phyloP scores from a whole-genome alignment of 2,888 invertebrate genomes.

The Meliscaeva auricollis region DNA sequence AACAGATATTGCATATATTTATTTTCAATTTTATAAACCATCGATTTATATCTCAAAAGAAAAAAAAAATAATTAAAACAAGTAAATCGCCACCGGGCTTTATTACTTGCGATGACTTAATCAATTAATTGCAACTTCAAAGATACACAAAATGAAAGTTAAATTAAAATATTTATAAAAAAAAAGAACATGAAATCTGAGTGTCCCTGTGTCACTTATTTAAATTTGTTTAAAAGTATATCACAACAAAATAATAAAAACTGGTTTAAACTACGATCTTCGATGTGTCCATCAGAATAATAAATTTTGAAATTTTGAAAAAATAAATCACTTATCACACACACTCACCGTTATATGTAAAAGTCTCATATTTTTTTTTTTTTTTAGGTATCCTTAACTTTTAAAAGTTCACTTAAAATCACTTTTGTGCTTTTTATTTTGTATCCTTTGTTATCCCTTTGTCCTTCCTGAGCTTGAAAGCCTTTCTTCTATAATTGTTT shows the following conservation, averaged over 20 bases:
- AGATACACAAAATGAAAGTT: conserved; percentile 61
- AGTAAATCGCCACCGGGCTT: conserved; percentile 27
- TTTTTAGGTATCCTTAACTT: conserved; percentile 52
- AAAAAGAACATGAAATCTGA: too few species aligned
- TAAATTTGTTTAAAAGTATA: conserved; percentile 12
- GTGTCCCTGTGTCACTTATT: conserved; percentile 60
- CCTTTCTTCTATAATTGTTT: neutral
- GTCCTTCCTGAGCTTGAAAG: neutral
- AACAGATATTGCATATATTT: neutral
- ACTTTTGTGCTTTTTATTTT: conserved; percentile 33
- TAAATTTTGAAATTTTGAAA: conserved; percentile 22
- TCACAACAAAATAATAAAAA: conserved; percentile 35
- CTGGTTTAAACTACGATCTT: conserved; percentile 54
- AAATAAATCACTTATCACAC: neutral
- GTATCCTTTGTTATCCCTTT: conserved; percentile 30
- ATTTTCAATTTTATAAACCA: conserved; percentile 7
- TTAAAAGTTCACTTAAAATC: conserved; percentile 24
- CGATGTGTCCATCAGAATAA: conserved; percentile 16
- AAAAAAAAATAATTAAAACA: too few species aligned
- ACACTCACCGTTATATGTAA: conserved; percentile 68
- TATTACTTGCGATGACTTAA: conserved; percentile 51
- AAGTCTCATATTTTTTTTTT: conserved; percentile 60
- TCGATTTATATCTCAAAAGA: neutral
- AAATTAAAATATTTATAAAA: too few species aligned
- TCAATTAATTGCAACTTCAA: conserved; percentile 42